phyloP scores from a whole-genome alignment of 2,888 invertebrate genomes.

The Yponomeuta evonymella region DNA sequence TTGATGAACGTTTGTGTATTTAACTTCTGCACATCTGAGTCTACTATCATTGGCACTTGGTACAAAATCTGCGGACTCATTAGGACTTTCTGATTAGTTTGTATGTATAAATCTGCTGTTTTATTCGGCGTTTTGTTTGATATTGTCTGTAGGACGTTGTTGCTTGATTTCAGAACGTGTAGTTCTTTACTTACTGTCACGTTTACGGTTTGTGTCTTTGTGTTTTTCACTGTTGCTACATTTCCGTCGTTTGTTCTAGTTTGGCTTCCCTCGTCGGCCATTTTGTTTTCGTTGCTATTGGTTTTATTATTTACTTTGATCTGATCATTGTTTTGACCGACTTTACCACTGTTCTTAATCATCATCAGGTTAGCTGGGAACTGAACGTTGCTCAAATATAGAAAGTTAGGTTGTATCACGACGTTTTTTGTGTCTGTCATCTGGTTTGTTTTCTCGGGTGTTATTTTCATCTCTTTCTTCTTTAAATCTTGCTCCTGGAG shows the following conservation, averaged over 20 bases:
- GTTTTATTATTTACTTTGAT: conserved; percentile 29
- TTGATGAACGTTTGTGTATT: conserved; percentile 29
- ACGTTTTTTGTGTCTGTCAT: conserved; percentile 49
- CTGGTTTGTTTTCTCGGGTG: conserved; percentile 37
- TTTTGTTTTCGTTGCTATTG: conserved; percentile 45
- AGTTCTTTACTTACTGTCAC: conserved; percentile 42
- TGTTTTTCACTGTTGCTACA: conserved; percentile 9
- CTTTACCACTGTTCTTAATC: conserved; percentile 56
- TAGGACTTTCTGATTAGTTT: conserved; percentile 54
- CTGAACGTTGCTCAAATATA: conserved; percentile 65
- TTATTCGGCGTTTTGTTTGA: conserved; percentile 39
- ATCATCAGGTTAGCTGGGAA: conserved; percentile 67
- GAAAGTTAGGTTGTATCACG: conserved; percentile 60
- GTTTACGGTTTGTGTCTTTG: conserved; percentile 33
- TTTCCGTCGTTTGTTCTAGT: conserved; percentile 31
- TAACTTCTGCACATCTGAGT: conserved; percentile 35
- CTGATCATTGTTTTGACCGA: conserved; percentile 40
- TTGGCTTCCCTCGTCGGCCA: conserved; percentile 5
- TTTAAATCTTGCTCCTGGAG: conserved; percentile 60
- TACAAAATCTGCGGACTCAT: conserved; percentile 61
- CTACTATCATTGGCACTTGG: conserved; percentile 59
- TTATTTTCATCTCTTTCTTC: conserved; percentile 33
- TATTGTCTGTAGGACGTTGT: conserved; percentile 46
- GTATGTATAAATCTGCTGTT: conserved; percentile 46
- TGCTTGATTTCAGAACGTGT: conserved; percentile 49